Evolutionary conservation across 2,113 vertebrate genomes (phyloP).

Genomic region (Brachyhypopomus gauderio): DNA sequence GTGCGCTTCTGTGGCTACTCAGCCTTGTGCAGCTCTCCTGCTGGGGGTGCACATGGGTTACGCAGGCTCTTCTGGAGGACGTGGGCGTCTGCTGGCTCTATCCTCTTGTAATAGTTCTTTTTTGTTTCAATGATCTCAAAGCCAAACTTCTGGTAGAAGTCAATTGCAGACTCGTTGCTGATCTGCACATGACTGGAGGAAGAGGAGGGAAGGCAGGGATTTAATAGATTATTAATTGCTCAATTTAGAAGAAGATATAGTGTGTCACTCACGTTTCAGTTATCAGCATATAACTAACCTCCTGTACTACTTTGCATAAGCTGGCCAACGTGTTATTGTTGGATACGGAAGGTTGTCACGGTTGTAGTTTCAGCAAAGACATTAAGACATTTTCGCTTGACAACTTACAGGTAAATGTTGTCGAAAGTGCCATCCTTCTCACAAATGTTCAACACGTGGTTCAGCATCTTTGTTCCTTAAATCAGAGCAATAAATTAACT

Average conservation of each 20-base stretch:
- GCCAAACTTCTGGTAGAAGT: constrained; percentile 99
- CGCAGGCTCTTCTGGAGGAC: constrained; percentile 98
- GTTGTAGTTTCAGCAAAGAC: background rate
- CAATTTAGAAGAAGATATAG: background rate
- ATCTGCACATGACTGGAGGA: constrained; percentile 93
- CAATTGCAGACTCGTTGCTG: constrained; percentile 98
- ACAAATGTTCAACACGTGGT: constrained; percentile 99
- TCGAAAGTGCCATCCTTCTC: constrained; percentile 99
- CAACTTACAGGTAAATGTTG: constrained; percentile 99
- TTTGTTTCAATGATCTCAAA: constrained; percentile 99
- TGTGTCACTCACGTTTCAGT: background rate
- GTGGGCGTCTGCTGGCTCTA: constrained; percentile 97
- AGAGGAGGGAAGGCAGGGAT: constrained; percentile 32
- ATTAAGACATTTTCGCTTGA: constrained; percentile 3
- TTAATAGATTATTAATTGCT: background rate
- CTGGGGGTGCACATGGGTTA: constrained; percentile 80
- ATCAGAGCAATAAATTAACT: constrained; percentile 21
- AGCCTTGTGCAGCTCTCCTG: constrained; percentile 89
- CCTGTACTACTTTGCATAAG: background rate
- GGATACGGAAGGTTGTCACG: no score
- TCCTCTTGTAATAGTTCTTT: constrained; percentile 99
- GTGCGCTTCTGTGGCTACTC: constrained; percentile 68
- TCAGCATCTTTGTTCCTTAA: constrained; percentile 98
- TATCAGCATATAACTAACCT: background rate
- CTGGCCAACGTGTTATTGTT: no score